Base-by-base conservation (phyloP, 1,140 invertebrate species). In the Nylanderia fulva region DNA sequence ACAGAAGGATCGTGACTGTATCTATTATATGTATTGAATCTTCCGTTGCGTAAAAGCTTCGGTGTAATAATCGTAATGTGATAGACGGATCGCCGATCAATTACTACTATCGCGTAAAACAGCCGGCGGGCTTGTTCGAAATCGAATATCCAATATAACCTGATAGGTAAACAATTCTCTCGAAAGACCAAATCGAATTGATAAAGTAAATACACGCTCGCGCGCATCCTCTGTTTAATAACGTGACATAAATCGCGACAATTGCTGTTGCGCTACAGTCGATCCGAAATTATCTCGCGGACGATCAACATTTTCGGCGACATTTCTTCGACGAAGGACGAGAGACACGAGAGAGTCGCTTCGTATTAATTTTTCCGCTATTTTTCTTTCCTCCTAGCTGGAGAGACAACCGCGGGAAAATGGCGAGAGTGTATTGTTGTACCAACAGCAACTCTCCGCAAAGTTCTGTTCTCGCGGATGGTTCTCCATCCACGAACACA, bases 381-480 rank as follows among this genome's bases (percentile, higher is more conserved):
- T 15, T 24, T n/a, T 15, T 8, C 9, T 54, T 11, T 15, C 0
- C 2, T 6, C 13, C 24, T 56, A 48, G 36, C 15, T 29, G 0
- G 39, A 52, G 45, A 33, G 61, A 88, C 64, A 72, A 77, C 29
- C 1, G 21, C n/a, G 21, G 18, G 69, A 52, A 56, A 88, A 88
- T 72, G 39, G 48, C 42, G 84, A 75, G 87, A 89, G 88, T 89
- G 77, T 56, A 77, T 89, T 13, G 64, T 42, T n/a, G 21, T 7
- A 68, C 6, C 75, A 29, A 42, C 63, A 61, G 84, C 84, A 71
- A 88, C 86, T 71, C 71, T 76, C 6, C 52, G 56, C 21, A 18
- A 29, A 72, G 48, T 77, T 79, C 52, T 42, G 13, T 45, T 88
- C 83, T 88, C 87, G 60, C 56, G n/a, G 60, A 39, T 33, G 52